Percentiles rank a stretch among this genome's conserved stretches.
Evolutionary conservation across 1,140 invertebrate genomes (phyloP).

Genomic region (Branchinecta lynchi): DNA sequence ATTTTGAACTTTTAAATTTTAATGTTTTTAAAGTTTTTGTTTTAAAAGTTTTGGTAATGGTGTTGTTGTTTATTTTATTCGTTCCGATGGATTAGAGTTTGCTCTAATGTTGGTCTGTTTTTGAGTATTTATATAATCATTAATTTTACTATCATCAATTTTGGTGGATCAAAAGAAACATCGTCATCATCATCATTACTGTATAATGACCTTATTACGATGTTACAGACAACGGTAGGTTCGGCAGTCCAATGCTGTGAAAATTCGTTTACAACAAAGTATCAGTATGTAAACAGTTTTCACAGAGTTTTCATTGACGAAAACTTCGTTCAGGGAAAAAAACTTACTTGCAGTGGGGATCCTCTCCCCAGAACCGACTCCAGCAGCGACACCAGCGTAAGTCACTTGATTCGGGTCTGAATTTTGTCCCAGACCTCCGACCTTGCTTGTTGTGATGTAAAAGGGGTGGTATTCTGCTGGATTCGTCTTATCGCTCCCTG

Average conservation of each 20-base stretch:
- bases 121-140: too few relatives aligned
- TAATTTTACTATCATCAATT: too few relatives aligned
- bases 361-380: constrained; percentile 49
- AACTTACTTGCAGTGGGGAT: constrained; percentile 52
- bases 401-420: constrained; percentile 47
- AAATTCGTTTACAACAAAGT: constrained; percentile 13
- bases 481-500: constrained; percentile 35
- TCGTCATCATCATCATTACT: too few relatives aligned
- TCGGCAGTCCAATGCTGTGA: not conserved
- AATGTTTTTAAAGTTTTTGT: too few relatives aligned
- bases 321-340: not conserved
- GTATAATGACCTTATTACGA: not conserved
- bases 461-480: constrained; percentile 71
- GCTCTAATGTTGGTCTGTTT: too few relatives aligned
- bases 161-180: too few relatives aligned
- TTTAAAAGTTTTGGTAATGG: too few relatives aligned
- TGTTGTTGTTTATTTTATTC: too few relatives aligned
- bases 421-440: constrained; percentile 68
- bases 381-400: constrained; percentile 62
- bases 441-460: constrained; percentile 71
- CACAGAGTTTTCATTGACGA: too few relatives aligned
- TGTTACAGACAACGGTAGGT: not conserved
- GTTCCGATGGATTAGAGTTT: too few relatives aligned
- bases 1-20: too few relatives aligned
- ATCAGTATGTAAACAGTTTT: too few relatives aligned